Evolutionary conservation across 2,888 invertebrate species (phyloP).

Genomic region (Lumbricus terrestris): DNA sequence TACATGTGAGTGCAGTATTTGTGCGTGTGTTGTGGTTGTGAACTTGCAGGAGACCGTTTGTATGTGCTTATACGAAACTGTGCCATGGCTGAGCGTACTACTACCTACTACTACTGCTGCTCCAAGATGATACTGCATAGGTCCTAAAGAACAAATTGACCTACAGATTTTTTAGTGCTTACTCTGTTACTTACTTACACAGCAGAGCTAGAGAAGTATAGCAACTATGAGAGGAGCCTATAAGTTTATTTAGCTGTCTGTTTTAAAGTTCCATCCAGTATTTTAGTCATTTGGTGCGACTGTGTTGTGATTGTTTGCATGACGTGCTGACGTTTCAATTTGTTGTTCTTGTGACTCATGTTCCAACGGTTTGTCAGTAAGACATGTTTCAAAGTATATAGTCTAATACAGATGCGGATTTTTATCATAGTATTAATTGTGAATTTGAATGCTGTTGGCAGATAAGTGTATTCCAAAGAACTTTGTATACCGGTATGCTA

Average conservation of each 20-base stretch:
- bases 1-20: not conserved
- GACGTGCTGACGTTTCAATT: not conserved
- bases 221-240: not conserved
- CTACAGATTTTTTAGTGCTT: not conserved
- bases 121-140: not conserved
- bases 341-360: not conserved
- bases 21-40: not conserved
- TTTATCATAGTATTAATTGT: slow-evolving; percentile 3
- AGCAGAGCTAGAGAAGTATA: not conserved
- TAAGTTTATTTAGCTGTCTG: not conserved
- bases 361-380: not conserved
- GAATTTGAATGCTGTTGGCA: not conserved
- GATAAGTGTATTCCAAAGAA: not conserved
- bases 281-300: not conserved
- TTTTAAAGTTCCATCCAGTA: not conserved
- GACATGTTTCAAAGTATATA: not conserved
- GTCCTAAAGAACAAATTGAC: no score
- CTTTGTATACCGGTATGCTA: not conserved
- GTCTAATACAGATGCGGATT: not conserved
- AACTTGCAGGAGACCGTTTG: not conserved
- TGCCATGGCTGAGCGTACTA: no score
- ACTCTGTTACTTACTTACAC: not conserved
- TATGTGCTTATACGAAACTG: not conserved
- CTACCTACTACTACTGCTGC: no score
- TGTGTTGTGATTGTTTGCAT: not conserved